phyloP scores from a whole-genome alignment of 2,113 vertebrate genomes.

The Heterotilapia buettikoferi region DNA sequence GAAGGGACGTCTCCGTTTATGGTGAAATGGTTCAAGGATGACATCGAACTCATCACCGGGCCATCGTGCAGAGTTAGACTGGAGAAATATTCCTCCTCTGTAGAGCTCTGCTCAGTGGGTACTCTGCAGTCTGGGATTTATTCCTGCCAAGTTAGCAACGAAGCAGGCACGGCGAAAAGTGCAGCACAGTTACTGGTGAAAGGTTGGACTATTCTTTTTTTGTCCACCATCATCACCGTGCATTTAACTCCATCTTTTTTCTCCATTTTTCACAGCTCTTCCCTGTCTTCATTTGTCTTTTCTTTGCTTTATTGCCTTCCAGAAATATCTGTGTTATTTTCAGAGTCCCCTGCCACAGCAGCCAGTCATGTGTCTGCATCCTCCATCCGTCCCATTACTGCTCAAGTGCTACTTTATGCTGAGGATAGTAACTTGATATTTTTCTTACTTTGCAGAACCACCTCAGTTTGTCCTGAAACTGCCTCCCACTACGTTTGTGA shows the following conservation, averaged over 20 bases:
- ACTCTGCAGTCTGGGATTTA: constrained; percentile 79
- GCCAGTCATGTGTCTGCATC: not conserved
- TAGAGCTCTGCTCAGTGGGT: constrained; percentile 84
- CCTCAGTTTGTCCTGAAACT: constrained; percentile 89
- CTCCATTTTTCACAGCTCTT: not conserved
- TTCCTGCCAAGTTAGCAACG: constrained; percentile 87
- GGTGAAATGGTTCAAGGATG: constrained; percentile 91
- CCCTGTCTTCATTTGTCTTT: not conserved
- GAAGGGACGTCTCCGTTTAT: constrained; percentile 88
- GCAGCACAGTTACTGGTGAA: constrained; percentile 81
- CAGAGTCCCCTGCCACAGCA: not conserved
- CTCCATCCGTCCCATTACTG: constrained; percentile 13
- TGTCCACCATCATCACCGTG: not conserved
- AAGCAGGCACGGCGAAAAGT: constrained; percentile 84
- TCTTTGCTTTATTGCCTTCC: not conserved
- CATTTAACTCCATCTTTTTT: constrained; percentile 15
- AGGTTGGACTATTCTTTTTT: constrained; percentile 60
- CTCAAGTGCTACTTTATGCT: not conserved
- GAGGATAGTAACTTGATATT: constrained; percentile 12
- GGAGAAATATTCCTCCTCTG: constrained; percentile 79
- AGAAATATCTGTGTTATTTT: constrained; percentile 3
- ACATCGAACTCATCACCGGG: constrained; percentile 79
- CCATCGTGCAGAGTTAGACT: constrained; percentile 80
- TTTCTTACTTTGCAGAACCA: constrained; percentile 83
- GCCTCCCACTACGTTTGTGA: constrained; percentile 80